These are phyloP conservation scores for Scaptomyza polygonia DNA, from an alignment of 2,888 invertebrate species.

Conservation along the genomic window DNA sequence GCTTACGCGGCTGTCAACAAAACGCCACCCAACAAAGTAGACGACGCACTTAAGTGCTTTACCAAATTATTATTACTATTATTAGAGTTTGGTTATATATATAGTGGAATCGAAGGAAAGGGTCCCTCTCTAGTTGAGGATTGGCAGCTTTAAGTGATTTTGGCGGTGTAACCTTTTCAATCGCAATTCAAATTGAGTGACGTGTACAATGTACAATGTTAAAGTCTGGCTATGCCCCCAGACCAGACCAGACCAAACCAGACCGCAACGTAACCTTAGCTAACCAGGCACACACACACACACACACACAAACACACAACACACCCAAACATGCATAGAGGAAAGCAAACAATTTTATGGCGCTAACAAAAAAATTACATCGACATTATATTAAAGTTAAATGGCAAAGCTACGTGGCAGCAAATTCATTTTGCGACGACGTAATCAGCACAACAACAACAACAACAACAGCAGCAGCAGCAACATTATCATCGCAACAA, in stretches of 20 bases:
- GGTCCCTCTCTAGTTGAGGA: conserved; percentile 24
- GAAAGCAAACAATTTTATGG: conserved; percentile 61
- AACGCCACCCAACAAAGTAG: conserved; percentile 64
- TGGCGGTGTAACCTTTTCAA: conserved; percentile 67
- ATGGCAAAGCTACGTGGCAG: conserved; percentile 80
- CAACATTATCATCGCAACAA: too few species aligned
- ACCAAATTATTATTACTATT: conserved; percentile 78
- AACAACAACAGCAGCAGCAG: too few species aligned
- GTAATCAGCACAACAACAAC: conserved; percentile 58
- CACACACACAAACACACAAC: conserved; percentile 21
- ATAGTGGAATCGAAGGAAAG: too few species aligned
- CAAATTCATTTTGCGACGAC: conserved; percentile 69
- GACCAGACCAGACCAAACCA: conserved; percentile 29
- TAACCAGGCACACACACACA: conserved; percentile 31
- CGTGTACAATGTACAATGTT: conserved; percentile 40
- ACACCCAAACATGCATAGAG: conserved; percentile 13
- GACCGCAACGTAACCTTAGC: conserved; percentile 71
- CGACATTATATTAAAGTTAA: conserved; percentile 80
- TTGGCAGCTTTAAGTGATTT: conserved; percentile 77
- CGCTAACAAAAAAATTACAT: conserved; percentile 73
- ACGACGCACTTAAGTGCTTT: conserved; percentile 77
- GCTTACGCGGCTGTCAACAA: conserved; percentile 51
- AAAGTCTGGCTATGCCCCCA: neutral
- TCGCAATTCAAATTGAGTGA: conserved; percentile 62
- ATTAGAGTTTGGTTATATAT: too few species aligned